phyloP scores from a whole-genome alignment of 2,113 vertebrate species.

The Limanda limanda region DNA sequence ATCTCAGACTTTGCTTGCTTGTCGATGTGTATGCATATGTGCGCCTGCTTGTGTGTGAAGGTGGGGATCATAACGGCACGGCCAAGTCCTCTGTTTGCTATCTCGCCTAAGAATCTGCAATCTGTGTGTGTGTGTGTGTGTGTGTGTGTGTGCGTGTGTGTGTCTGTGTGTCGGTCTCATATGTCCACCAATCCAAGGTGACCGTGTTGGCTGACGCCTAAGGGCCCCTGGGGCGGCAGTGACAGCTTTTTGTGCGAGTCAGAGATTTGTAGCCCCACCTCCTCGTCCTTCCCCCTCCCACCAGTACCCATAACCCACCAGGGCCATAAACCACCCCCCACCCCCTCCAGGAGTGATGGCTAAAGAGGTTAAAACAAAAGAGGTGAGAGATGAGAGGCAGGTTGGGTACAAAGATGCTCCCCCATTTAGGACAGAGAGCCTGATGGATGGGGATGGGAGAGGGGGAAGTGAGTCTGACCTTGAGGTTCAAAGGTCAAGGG shows the following conservation, averaged over 20 bases:
- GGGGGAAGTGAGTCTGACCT: slow-evolving; percentile 71
- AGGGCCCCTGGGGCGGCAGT: slow-evolving; percentile 72
- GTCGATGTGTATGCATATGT: slow-evolving; percentile 38
- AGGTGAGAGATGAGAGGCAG: slow-evolving; percentile 65
- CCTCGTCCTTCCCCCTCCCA: slow-evolving; percentile 43
- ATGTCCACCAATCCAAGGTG: slow-evolving; percentile 82
- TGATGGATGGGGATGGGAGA: slow-evolving; percentile 62
- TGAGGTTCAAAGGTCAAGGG: slow-evolving; percentile 77
- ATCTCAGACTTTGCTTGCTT: slow-evolving; percentile 23
- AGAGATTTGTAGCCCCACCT: slow-evolving; percentile 82
- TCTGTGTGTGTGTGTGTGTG: slow-evolving; percentile 29
- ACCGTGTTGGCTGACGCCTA: slow-evolving; percentile 79
- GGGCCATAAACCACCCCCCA: slow-evolving; percentile 74
- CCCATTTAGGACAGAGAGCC: slow-evolving; percentile 46
- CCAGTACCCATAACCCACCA: slow-evolving; percentile 75
- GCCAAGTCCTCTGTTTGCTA: slow-evolving; percentile 56
- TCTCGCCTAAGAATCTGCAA: slow-evolving; percentile 28
- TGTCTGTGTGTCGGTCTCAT: slow-evolving; percentile 50
- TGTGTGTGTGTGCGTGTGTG: slow-evolving; percentile 26
- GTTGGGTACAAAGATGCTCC: slow-evolving; percentile 46
- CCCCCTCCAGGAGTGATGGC: slow-evolving; percentile 75
- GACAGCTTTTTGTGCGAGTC: slow-evolving; percentile 84
- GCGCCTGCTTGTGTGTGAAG: slow-evolving; percentile 42
- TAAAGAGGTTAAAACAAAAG: slow-evolving; percentile 85
- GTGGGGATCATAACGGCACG: slow-evolving; percentile 15